Evolutionary conservation across 2,888 invertebrate genomes (phyloP).

Genomic region (Dioctria linearis): DNA sequence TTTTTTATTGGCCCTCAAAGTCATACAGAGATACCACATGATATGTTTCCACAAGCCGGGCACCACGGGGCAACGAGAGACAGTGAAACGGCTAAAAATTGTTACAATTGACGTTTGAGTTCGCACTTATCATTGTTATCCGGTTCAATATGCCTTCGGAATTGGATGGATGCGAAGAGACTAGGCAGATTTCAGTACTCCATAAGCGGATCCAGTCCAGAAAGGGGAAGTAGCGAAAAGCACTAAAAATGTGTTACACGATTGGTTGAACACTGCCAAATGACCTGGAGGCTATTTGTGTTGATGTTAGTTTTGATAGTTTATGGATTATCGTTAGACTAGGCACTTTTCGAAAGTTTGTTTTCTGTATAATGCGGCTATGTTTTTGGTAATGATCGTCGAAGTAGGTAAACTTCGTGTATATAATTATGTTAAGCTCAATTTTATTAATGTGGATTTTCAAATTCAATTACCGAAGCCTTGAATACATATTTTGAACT

Average conservation of each 20-base stretch:
- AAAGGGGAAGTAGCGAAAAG: neutral
- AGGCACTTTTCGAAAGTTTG: neutral
- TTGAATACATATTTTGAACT: too few species aligned
- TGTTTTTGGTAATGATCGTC: neutral
- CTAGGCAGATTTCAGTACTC: neutral
- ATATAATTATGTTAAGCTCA: neutral
- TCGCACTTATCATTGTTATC: conserved; percentile 23
- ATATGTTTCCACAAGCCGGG: neutral
- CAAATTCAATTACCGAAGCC: too few species aligned
- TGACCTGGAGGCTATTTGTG: conserved; percentile 1
- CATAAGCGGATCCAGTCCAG: neutral
- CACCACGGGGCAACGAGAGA: neutral
- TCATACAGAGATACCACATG: neutral
- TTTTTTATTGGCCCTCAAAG: conserved; percentile 53
- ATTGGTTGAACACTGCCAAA: conserved; percentile 6
- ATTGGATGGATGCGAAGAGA: neutral
- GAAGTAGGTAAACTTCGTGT: neutral
- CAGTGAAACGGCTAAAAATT: conserved; percentile 13
- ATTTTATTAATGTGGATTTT: neutral
- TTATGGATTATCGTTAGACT: neutral
- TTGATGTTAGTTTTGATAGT: neutral
- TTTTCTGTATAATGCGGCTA: neutral
- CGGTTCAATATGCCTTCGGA: conserved; percentile 17
- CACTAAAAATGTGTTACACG: neutral
- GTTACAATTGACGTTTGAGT: conserved; percentile 19